A percentile compares a stretch with the other conserved stretches of the same genome.
Conservation (phyloP, 2,797 vertebrate genomes). For the Trachurus trachurus region DNA sequence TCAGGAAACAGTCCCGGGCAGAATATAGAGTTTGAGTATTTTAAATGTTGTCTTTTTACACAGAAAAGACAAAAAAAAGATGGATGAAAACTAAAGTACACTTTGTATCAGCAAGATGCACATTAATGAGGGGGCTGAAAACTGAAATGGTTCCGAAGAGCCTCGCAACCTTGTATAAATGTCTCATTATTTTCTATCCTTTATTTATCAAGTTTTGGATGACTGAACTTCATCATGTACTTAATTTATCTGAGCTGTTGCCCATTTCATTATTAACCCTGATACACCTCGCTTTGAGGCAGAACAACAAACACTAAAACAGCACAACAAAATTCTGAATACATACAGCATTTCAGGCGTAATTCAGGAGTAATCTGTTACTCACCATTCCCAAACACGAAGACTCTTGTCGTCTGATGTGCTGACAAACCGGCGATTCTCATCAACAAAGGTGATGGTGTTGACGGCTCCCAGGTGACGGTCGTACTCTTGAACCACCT, state of each 20-base stretch:
- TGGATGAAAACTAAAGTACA: not conserved
- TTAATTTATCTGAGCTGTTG: not conserved
- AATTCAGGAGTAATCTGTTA: not conserved
- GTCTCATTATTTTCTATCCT: not conserved
- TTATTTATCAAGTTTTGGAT: not conserved
- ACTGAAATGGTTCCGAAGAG: not conserved
- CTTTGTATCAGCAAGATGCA: not conserved
- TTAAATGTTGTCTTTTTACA: not conserved
- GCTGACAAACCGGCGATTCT: slow-evolving; percentile 97
- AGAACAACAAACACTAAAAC: not conserved
- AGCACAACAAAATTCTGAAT: not conserved
- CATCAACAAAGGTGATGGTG: slow-evolving; percentile 99
- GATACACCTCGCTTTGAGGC: not conserved
- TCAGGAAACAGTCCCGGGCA: not conserved
- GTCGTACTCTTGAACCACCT: slow-evolving; percentile 98
- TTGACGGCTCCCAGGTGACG: slow-evolving; percentile 98
- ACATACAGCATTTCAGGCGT: not conserved
- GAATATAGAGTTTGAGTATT: slow-evolving; percentile 2
- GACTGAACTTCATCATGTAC: not conserved
- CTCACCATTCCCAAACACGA: slow-evolving; percentile 99
- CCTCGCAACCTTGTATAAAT: too few species aligned
- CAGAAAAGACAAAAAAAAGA: not conserved
- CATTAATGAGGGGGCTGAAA: not conserved
- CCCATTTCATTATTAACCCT: slow-evolving; percentile 14
- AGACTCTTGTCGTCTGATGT: slow-evolving; percentile 99